Evolutionary conservation across 2,888 invertebrate species (phyloP).

Genomic region (Luffia ferchaultella): DNA sequence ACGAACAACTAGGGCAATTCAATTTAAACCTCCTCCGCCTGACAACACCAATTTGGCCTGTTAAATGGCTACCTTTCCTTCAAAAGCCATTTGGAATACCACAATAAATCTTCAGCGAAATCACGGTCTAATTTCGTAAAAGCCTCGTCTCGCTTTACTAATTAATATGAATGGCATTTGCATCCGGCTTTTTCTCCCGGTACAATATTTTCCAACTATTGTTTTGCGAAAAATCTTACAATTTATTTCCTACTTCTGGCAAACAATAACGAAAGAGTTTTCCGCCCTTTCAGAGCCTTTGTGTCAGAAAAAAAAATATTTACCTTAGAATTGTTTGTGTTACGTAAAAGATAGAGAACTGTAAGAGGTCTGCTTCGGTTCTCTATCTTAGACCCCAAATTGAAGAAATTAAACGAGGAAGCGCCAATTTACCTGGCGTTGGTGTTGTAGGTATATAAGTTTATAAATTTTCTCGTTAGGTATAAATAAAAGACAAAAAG

Average conservation of each 20-base stretch:
- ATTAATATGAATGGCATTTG: slow-evolving; percentile 67
- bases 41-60: slow-evolving; percentile 57
- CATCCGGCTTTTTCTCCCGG: slow-evolving; percentile 66
- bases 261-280: slow-evolving; percentile 32
- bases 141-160: slow-evolving; percentile 66
- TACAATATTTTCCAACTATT: slow-evolving; percentile 63
- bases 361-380: too few relatives aligned
- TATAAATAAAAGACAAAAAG: too few relatives aligned
- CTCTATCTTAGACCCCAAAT: too few relatives aligned
- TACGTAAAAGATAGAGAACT: too few relatives aligned
- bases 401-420: too few relatives aligned
- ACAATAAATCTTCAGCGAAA: slow-evolving; percentile 64
- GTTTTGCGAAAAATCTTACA: slow-evolving; percentile 61
- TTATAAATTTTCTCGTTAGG: too few relatives aligned
- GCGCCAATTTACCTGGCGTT: too few relatives aligned
- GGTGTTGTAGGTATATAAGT: too few relatives aligned
- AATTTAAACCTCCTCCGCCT: slow-evolving; percentile 45
- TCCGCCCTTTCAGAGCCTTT: not conserved
- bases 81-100: slow-evolving; percentile 61
- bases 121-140: slow-evolving; percentile 67
- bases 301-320: not conserved
- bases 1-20: slow-evolving; percentile 51
- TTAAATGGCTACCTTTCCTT: slow-evolving; percentile 61
- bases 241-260: slow-evolving; percentile 58
- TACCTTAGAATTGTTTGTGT: too few relatives aligned